phyloP scores from a whole-genome alignment of 2,113 vertebrate genomes.

The Macrotus californicus region DNA sequence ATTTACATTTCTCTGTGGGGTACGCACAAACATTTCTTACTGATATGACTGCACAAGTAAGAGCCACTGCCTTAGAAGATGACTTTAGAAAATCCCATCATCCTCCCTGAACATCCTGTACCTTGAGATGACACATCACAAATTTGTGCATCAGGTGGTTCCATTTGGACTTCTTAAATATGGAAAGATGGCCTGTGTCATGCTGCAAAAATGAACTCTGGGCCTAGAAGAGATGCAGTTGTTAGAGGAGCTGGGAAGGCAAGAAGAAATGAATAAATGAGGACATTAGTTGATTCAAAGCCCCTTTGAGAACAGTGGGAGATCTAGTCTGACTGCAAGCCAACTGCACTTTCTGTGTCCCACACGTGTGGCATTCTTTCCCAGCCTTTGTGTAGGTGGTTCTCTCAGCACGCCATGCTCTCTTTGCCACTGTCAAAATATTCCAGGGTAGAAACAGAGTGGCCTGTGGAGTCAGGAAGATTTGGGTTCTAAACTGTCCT shows the following conservation, averaged over 20 bases:
- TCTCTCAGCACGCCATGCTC: not conserved
- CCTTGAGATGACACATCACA: slow-evolving; percentile 80
- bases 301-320: not conserved
- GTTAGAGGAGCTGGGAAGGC: not conserved
- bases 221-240: slow-evolving; percentile 62
- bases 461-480: not conserved
- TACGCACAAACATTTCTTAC: not conserved
- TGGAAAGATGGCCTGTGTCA: slow-evolving; percentile 77
- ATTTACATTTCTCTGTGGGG: not conserved
- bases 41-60: not conserved
- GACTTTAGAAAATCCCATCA: not conserved
- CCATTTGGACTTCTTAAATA: slow-evolving; percentile 79
- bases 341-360: not conserved
- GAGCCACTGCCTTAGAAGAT: not conserved
- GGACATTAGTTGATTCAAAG: fast-evolving
- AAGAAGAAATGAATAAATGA: not conserved
- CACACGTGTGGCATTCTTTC: not conserved
- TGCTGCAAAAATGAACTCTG: slow-evolving; percentile 79
- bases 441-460: not conserved
- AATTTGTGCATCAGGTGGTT: slow-evolving; percentile 78
- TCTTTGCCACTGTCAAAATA: not conserved
- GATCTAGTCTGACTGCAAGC: not conserved
- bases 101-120: slow-evolving; percentile 41
- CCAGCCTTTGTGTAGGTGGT: not conserved
- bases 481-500: not conserved